Conservation (phyloP, 2,888 invertebrate species). For the Leptinotarsa tumamoca region DNA sequence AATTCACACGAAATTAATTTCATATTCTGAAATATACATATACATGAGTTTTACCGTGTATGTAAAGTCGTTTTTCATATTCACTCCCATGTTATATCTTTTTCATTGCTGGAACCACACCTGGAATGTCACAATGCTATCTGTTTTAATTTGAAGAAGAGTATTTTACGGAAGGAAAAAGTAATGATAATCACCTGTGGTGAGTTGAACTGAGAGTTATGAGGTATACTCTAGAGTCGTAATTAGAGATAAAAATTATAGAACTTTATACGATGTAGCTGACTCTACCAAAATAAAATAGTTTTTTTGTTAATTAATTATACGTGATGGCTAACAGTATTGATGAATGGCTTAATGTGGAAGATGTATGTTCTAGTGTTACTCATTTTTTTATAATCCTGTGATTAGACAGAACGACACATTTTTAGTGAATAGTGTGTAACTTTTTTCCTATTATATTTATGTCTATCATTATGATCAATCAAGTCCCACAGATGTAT, state of each 20-base stretch:
- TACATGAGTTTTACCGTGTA: constrained; percentile 23
- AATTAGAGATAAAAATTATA: constrained; percentile 7
- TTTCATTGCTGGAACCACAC: constrained; percentile 32
- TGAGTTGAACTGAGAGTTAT: constrained; percentile 21
- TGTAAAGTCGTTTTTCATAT: constrained; percentile 26
- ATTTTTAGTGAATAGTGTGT: no score
- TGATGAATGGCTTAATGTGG: background rate
- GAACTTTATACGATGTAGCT: background rate
- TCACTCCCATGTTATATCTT: constrained; percentile 29
- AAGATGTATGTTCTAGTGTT: background rate
- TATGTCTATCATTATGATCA: no score
- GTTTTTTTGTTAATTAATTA: background rate
- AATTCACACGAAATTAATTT: constrained; percentile 25
- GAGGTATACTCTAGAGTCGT: constrained; percentile 15
- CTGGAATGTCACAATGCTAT: constrained; percentile 34
- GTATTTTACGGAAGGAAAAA: constrained; percentile 17
- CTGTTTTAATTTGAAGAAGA: constrained; percentile 33
- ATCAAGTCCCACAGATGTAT: no score
- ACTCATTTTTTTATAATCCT: background rate
- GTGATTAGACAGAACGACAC: no score
- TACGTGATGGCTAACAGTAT: background rate
- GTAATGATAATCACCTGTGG: constrained; percentile 17
- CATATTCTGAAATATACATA: constrained; percentile 17
- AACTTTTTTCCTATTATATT: no score
- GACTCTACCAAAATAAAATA: background rate